These are phyloP conservation scores for Sebastes trivittatus DNA, from an alignment of 2,797 vertebrate genomes.

Conservation along the genomic window DNA sequence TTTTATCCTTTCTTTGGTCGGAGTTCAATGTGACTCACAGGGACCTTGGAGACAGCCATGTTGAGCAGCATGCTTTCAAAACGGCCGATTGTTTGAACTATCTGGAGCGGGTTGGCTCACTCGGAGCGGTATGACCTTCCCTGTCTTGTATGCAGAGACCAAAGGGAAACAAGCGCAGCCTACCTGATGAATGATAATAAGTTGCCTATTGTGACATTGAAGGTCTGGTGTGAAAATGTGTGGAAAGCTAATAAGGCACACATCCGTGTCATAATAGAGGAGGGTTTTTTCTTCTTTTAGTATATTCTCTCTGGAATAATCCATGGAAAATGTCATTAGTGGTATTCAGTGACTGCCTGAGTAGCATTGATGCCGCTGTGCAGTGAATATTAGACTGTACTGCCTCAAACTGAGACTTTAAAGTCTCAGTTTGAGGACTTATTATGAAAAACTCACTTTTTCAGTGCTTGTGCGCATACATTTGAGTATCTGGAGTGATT, in stretches of 20 bases:
- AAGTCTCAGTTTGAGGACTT: background rate
- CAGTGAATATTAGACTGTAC: background rate
- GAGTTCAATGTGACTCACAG: slow-evolving; percentile 30
- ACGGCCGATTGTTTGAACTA: slow-evolving; percentile 62
- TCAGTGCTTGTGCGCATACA: too few relatives aligned
- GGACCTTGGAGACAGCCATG: slow-evolving; percentile 31
- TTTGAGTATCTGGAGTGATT: too few relatives aligned
- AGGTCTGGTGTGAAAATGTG: slow-evolving; percentile 54
- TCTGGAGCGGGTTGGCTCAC: slow-evolving; percentile 51
- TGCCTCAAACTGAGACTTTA: background rate
- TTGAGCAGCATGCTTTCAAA: slow-evolving; percentile 31
- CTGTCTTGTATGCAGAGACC: slow-evolving; percentile 54
- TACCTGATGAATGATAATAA: slow-evolving; percentile 72
- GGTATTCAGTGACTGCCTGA: background rate
- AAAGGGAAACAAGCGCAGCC: slow-evolving; percentile 58
- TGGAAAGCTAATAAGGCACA: slow-evolving; percentile 52
- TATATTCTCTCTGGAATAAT: slow-evolving; percentile 39
- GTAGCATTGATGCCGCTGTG: background rate
- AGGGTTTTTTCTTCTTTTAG: background rate
- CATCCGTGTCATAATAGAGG: slow-evolving; percentile 43
- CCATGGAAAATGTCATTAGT: slow-evolving; percentile 55
- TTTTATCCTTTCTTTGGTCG: slow-evolving; percentile 23
- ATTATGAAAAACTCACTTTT: background rate
- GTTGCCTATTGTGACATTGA: slow-evolving; percentile 59
- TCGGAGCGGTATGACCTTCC: slow-evolving; percentile 67